Conservation (phyloP, 2,888 invertebrate genomes). For the Amiota communis region DNA sequence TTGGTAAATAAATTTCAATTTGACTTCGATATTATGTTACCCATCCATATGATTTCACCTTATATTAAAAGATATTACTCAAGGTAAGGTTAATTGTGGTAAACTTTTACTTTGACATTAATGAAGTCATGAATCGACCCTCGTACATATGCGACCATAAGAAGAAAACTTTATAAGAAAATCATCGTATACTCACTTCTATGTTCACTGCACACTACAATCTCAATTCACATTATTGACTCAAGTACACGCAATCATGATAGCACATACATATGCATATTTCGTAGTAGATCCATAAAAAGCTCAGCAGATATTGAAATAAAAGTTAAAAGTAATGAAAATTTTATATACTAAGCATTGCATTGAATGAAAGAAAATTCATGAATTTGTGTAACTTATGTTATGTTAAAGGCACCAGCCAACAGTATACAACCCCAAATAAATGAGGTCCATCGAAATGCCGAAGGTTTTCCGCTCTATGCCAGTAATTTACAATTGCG, state of each 20-base stretch:
- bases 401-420: conserved; percentile 62
- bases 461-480: conserved; percentile 70
- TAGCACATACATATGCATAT: conserved; percentile 1
- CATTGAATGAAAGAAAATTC: neutral
- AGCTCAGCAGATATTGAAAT: neutral
- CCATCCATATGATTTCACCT: too few species aligned
- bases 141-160: too few species aligned
- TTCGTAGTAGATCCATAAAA: neutral
- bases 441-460: conserved; percentile 71
- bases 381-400: neutral
- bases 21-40: too few species aligned
- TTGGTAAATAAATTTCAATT: too few species aligned
- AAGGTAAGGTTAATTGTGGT: too few species aligned
- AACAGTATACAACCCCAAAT: conserved; percentile 69
- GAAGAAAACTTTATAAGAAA: too few species aligned
- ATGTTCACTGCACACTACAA: neutral
- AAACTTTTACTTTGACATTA: too few species aligned
- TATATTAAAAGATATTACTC: too few species aligned
- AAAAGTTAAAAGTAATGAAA: neutral
- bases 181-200: too few species aligned
- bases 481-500: conserved; percentile 71
- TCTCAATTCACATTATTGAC: conserved; percentile 1
- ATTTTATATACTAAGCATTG: too few species aligned
- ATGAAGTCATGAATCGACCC: too few species aligned
- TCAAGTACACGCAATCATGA: conserved; percentile 39